These are phyloP conservation scores for sheep (Ovis aries) DNA, from an alignment of 2,113 vertebrate genomes.

Conservation along the genomic window ARS-UI_Ramb_v3.0 NC_056055.1:236323501-236324000, in stretches of 20 bases:
- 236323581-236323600: not conserved
- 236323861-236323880: not conserved
- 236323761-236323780: not conserved
- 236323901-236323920: not conserved
- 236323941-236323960: not conserved
- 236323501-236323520: not conserved
- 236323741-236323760: not conserved
- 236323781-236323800: not conserved
- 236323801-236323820: not conserved
- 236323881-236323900: not conserved
- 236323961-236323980: conserved; percentile 8
- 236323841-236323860: not conserved
- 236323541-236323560: not conserved
- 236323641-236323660: not conserved
- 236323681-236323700: not conserved
- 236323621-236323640: not conserved
- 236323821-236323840: not conserved
- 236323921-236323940: conserved; percentile 27
- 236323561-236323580: not conserved
- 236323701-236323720: not conserved
- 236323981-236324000: conserved; percentile 3
- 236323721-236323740: not conserved
- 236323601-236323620: not conserved
- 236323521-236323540: not conserved
- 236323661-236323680: not conserved